Base-by-base conservation (phyloP, 2,113 vertebrate species). In the Spea bombifrons region DNA sequence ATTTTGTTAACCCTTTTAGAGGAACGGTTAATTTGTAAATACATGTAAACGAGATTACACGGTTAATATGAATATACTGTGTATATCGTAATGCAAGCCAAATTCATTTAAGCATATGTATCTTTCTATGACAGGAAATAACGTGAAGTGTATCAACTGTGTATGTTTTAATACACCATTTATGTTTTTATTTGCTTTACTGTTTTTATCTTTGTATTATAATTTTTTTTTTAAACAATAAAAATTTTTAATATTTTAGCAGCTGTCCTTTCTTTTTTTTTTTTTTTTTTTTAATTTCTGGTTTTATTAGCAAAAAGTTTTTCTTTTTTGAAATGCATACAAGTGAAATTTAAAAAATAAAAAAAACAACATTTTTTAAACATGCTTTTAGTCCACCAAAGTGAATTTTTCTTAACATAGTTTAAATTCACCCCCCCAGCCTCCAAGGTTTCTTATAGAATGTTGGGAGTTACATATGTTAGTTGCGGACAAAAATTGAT, bases 81-180 rank as follows among this genome's bases (percentile, higher is more conserved):
- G 89, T 91, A 87, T 89, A 90, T 87, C 84, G 73, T 82, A 84
- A 30, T 83, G 79, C 82, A 82, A 84, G 77, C 57, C 74, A 71
- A 75, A 82, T 13, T 6, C 17, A 66, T 48, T 45, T 63, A 80
- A 75, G 57, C 87, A 12, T 85, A 75, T 84, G 63, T 59, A 80
- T 82, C 84, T 89, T 83, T 85, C 89, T 86, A 45, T 86, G 82
- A 82, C 86, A 90, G 90, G 89, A 90, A 86, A 82, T 84, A 46
- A 47, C 73, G 44, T 73, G 72, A 67, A 73, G 80, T 81, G 65
- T 83, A 75, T 83, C 80, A 83, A 82, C 72, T 86, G 92, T 91
- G 90, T 92, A 89, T 92, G 91, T 92, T 92, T 89, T 91, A 92
- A 89, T 91, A 90, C 52, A 84, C 91, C 87, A 48, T 8, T 68